Base-by-base conservation (phyloP, 2,113 vertebrate genomes). In the Galeopterus variegatus region DNA sequence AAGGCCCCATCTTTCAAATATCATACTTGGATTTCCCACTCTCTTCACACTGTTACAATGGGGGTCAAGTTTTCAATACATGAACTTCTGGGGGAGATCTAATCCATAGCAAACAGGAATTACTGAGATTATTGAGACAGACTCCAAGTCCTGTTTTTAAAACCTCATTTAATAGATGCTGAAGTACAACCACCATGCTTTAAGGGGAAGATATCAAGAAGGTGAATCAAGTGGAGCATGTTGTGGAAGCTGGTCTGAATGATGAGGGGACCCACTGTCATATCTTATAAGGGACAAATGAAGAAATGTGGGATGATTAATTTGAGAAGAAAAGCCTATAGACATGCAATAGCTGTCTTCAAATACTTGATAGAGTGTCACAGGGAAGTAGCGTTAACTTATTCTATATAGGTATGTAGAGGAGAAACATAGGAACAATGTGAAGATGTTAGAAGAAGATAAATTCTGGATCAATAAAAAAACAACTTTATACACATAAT, bases 381-480 rank as follows among this genome's bases (percentile, higher is more conserved):
- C 18, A 18, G 26, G 48, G 58, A 76, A 90, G 6, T 24, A 90
- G 52, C 15, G 92, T 65, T 48, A 48, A 62, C 50, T 79, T 77
- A 62, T 41, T 83, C 31, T 33, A 28, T 58, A 26, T 83, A 62
- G 28, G 4, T 41, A 41, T 87, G 1, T 86, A 83, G 18, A 91
- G 36, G 69, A 73, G 64, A 91, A 93, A 89, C 3, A 6, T 45
- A 80, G 14, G 14, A 64, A 93, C 19, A 92, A 67, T 54, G 7
- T 52, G 69, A 83, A 80, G 33, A 45, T 67, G 23, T 65, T 94
- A 95, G 62, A 76, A 56, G n/a, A 73, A 96, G 18, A 50, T 26
- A 94, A 86, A 96, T 92, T 89, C 9, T 93, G 56, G 9, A 82
- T 93, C 18, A 92, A 41, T 18, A 89, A n/a, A 84, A 84, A 92